phyloP scores from a whole-genome alignment of 2,113 vertebrate species.

The Microtus oregoni region DNA sequence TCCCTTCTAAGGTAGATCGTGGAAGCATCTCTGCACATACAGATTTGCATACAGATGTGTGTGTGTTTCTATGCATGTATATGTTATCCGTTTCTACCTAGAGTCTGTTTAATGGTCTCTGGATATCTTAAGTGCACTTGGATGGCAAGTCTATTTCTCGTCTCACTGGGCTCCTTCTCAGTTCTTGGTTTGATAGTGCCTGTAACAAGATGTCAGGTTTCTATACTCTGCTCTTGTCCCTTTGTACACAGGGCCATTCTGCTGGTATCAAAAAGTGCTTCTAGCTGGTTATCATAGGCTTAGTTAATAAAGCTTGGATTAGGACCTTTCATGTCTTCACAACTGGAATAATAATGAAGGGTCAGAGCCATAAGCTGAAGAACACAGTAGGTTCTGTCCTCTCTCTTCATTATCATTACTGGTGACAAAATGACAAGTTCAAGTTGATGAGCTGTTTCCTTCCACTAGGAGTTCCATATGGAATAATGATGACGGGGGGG shows the following conservation, averaged over 20 bases:
- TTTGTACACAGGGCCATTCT: background rate
- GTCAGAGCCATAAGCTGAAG: fast-evolving
- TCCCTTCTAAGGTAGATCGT: background rate
- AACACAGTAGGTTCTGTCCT: too few species aligned
- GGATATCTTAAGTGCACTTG: background rate
- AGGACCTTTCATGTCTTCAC: background rate
- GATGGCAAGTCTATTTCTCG: background rate
- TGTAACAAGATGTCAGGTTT: background rate
- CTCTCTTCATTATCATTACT: background rate
- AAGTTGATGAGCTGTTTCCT: background rate
- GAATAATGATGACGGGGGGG: background rate
- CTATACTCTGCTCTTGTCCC: background rate
- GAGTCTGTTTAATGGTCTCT: background rate
- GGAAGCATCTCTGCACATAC: background rate
- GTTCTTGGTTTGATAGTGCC: background rate
- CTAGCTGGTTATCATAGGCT: background rate
- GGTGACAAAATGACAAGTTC: background rate
- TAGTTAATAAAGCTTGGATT: background rate
- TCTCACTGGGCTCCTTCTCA: background rate
- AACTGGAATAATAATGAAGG: background rate
- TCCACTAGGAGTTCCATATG: background rate
- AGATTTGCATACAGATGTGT: background rate
- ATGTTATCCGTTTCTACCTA: background rate
- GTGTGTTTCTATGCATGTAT: background rate
- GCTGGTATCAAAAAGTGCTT: background rate